Percentiles rank a stretch among this genome's conserved stretches.
Conservation (phyloP, 2,888 invertebrate species). For the Tholera decimalis region DNA sequence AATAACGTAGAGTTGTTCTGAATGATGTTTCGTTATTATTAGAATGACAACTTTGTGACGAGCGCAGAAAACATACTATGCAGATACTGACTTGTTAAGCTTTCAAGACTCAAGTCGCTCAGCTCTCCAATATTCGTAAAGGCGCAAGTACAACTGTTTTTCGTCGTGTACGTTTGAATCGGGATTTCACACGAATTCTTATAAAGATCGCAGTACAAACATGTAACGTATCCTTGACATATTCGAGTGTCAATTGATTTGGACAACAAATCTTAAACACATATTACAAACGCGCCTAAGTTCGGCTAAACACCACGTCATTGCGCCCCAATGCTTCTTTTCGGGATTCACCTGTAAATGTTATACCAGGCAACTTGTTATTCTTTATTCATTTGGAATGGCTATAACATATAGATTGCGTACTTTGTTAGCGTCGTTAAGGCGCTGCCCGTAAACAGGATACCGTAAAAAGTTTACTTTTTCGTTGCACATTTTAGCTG, state of each 20-base stretch:
- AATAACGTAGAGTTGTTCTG: slow-evolving; percentile 20
- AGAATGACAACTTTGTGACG: slow-evolving; percentile 2
- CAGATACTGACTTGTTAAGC: slow-evolving; percentile 19
- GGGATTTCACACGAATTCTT: not conserved
- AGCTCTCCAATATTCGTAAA: not conserved
- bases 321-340: not conserved
- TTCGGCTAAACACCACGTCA: not conserved
- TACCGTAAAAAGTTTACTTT: too few relatives aligned
- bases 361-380: not conserved
- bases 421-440: too few relatives aligned
- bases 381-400: not conserved
- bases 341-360: not conserved
- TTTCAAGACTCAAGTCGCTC: not conserved
- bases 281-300: not conserved
- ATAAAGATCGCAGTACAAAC: too few relatives aligned
- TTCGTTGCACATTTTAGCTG: too few relatives aligned
- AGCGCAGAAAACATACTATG: slow-evolving; percentile 16
- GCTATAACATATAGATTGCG: too few relatives aligned
- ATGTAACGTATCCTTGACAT: not conserved
- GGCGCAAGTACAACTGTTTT: not conserved
- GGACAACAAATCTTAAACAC: not conserved
- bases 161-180: not conserved
- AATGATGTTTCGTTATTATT: slow-evolving; percentile 14
- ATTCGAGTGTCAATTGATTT: not conserved
- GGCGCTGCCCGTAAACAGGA: too few relatives aligned